Evolutionary conservation across 2,113 vertebrate species (phyloP).

Genomic region (Hydropotes inermis): DNA sequence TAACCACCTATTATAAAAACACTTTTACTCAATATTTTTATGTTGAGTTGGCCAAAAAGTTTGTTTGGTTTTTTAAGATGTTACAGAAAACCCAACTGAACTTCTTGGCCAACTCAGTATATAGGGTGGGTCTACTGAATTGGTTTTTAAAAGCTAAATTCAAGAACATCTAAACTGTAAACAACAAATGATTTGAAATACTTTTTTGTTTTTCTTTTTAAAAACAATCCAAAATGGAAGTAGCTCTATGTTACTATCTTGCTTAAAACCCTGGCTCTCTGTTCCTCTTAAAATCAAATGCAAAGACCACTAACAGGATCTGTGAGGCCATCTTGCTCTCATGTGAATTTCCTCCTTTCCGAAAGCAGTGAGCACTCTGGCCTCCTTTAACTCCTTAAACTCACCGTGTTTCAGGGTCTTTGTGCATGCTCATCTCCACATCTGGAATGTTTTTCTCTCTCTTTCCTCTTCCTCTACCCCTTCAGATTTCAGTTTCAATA

Average conservation of each 20-base stretch:
- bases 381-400: background rate
- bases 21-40: background rate
- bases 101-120: background rate
- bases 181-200: background rate
- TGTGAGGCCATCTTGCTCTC: background rate
- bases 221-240: background rate
- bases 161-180: background rate
- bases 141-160: slow-evolving; percentile 1
- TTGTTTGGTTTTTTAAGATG: background rate
- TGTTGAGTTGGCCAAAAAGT: background rate
- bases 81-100: background rate
- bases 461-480: background rate
- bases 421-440: background rate
- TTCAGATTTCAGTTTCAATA: slow-evolving; percentile 6
- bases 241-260: background rate
- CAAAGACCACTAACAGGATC: background rate
- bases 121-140: background rate
- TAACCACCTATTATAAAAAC: background rate
- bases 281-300: background rate
- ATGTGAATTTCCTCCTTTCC: background rate
- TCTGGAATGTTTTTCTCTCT: background rate
- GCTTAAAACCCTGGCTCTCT: background rate
- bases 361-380: background rate
- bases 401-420: background rate
- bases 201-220: background rate